Evolutionary conservation across 2,797 vertebrate genomes (phyloP).

Genomic region (Danionella dracula): DNA sequence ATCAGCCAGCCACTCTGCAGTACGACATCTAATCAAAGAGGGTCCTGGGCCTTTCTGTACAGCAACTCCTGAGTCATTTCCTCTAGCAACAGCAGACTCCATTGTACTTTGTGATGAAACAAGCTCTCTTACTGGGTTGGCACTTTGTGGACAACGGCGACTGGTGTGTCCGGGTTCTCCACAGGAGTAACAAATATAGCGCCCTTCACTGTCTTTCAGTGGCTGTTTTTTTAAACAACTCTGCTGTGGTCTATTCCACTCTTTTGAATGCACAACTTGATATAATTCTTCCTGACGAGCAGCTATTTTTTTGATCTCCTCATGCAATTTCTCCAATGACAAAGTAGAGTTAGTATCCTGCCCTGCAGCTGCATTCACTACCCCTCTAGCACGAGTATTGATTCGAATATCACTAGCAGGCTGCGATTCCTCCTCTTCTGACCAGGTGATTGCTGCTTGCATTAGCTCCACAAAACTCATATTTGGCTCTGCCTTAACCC

Average conservation of each 20-base stretch:
- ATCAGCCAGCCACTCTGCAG: neutral
- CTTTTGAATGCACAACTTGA: neutral
- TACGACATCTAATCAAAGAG: neutral
- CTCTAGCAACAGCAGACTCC: neutral
- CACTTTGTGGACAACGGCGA: neutral
- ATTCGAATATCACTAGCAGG: neutral
- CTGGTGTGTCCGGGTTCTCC: conserved; percentile 23
- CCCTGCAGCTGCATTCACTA: conserved; percentile 17
- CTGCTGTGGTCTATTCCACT: neutral
- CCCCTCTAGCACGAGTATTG: neutral
- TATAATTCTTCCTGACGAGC: conserved; percentile 24
- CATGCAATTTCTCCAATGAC: conserved; percentile 6
- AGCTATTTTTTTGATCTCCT: conserved; percentile 23
- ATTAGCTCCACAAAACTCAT: conserved; percentile 20
- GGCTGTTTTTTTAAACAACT: neutral
- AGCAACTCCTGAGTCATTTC: neutral
- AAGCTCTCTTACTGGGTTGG: neutral
- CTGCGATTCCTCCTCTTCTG: conserved; percentile 28
- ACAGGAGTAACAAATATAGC: conserved; percentile 17
- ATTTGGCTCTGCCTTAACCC: neutral
- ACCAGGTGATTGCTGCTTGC: conserved; percentile 24
- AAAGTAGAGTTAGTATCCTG: neutral
- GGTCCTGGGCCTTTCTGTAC: neutral
- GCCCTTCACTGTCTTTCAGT: conserved; percentile 3
- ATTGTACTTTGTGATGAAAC: neutral